Conservation (phyloP, 2,797 vertebrate genomes). For the Yasuhikotakia modesta region DNA sequence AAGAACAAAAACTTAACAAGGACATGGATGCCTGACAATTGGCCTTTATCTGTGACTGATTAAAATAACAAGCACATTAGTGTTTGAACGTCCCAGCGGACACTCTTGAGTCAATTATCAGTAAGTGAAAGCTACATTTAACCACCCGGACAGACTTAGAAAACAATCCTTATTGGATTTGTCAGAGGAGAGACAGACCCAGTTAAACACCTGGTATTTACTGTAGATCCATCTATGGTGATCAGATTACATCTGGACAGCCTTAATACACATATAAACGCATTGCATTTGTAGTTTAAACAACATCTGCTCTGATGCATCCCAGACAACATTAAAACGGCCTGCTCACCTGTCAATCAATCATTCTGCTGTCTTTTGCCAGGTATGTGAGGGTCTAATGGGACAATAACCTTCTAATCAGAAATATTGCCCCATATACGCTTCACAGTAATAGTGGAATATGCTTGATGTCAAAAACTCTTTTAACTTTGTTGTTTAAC, state of each 20-base stretch:
- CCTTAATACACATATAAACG: not conserved
- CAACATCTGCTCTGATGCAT: not conserved
- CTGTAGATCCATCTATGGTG: too few species aligned
- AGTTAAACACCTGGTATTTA: too few species aligned
- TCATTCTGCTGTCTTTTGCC: not conserved
- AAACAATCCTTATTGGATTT: not conserved
- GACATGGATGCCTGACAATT: slow-evolving; percentile 4
- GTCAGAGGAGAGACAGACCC: not conserved
- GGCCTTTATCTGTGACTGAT: not conserved
- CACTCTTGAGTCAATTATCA: slow-evolving; percentile 20
- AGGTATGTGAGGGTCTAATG: not conserved
- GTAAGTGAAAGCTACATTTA: slow-evolving; percentile 10
- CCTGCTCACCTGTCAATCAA: not conserved
- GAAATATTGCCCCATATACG: not conserved
- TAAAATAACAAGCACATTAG: slow-evolving; percentile 42
- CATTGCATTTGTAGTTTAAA: too few species aligned
- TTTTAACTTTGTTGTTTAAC: not conserved
- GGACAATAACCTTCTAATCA: not conserved
- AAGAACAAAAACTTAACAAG: slow-evolving; percentile 1
- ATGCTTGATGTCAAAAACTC: not conserved
- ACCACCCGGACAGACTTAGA: slow-evolving; percentile 1
- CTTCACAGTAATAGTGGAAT: too few species aligned
- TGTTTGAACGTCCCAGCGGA: slow-evolving; percentile 19
- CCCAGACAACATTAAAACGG: not conserved
- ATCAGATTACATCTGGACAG: not conserved